Evolutionary conservation across 2,797 vertebrate genomes (phyloP).

Genomic region (Typhlichthys eigenmanni): DNA sequence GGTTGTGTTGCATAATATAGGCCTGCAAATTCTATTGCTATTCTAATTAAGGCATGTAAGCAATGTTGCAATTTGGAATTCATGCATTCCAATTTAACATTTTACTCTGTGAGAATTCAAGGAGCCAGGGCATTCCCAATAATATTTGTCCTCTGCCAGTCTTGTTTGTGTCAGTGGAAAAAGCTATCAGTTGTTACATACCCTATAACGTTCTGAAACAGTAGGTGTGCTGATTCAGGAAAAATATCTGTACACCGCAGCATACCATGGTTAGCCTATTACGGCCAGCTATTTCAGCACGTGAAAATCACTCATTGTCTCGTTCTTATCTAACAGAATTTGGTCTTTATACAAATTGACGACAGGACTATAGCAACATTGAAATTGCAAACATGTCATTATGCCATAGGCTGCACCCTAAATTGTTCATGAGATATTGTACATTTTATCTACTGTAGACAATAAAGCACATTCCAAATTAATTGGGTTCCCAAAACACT

Average conservation of each 20-base stretch:
- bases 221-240: slow-evolving; percentile 35
- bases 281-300: slow-evolving; percentile 48
- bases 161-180: slow-evolving; percentile 36
- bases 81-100: slow-evolving; percentile 12
- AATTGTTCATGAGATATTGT: background rate
- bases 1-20: no score
- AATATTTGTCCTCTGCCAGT: slow-evolving; percentile 12
- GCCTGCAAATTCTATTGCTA: no score
- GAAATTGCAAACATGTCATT: no score
- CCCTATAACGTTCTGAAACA: slow-evolving; percentile 44
- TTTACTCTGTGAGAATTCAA: slow-evolving; percentile 20
- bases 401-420: no score
- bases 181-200: slow-evolving; percentile 28
- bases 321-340: slow-evolving; percentile 19
- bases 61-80: no score
- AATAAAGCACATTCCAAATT: background rate
- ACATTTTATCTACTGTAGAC: background rate
- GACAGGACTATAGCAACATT: no score
- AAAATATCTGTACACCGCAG: slow-evolving; percentile 11
- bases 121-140: background rate
- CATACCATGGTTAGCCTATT: slow-evolving; percentile 22
- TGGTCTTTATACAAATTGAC: background rate
- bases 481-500: background rate
- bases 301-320: slow-evolving; percentile 15
- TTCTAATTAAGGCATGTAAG: no score